Conservation (phyloP, 2,113 vertebrate species). For the Aythya baeri region DNA sequence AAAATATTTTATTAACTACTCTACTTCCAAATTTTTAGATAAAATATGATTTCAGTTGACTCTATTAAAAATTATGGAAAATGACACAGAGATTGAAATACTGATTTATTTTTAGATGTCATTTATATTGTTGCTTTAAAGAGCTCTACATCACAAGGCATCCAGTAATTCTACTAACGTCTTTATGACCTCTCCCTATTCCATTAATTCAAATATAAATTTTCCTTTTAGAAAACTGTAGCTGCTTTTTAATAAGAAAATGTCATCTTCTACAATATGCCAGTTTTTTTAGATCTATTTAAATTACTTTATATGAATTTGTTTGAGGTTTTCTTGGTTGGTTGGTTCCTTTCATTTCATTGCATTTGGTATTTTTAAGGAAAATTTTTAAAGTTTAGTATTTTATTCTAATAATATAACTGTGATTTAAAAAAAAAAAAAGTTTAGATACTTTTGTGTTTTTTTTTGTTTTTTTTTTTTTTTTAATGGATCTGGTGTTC, state of each 20-base stretch:
- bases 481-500: neutral
- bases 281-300: neutral
- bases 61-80: neutral
- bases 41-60: neutral
- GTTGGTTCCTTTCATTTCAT: too few species aligned
- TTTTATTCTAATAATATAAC: neutral
- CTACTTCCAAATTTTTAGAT: neutral
- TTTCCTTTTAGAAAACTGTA: conserved; percentile 2
- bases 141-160: conserved; percentile 27
- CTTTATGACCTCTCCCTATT: conserved; percentile 6
- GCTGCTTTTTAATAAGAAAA: neutral
- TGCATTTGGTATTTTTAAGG: too few species aligned
- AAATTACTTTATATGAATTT: too few species aligned
- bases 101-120: conserved; percentile 22
- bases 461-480: neutral
- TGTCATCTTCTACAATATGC: neutral
- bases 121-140: conserved; percentile 9
- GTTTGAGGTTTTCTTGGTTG: too few species aligned
- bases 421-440: neutral
- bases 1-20: neutral
- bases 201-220: conserved; percentile 16
- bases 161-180: conserved; percentile 41
- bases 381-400: neutral
- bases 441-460: neutral
- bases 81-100: neutral